Evolutionary conservation across 53 echinoderm and acorn worm species (phyloP), one percentile per base, ranked within the genome.

Genomic region (Luidia sarsii): DNA sequence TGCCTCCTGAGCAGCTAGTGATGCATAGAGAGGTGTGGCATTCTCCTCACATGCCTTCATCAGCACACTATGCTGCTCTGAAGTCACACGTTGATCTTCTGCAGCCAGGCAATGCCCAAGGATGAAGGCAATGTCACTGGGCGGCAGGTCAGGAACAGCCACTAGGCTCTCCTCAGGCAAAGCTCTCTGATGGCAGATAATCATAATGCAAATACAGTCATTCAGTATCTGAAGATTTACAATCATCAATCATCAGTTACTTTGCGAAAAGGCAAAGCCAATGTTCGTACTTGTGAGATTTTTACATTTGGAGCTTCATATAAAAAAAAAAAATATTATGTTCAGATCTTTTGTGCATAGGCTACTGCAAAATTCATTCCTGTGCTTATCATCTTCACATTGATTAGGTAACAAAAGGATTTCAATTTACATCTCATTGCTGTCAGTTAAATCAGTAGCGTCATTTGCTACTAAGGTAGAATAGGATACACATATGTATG

Each of bases 11-110:
- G 79, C 79, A 15, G 73, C 83, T 31, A 95, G 36, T 33, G 61
- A 28, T 20, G 90, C 75, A 66, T 82, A 95, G 15, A 95, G 80
- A 3, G 92, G 92, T 15, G 71, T 57, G 8, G 90, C 80, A 19
- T 77, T 87, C 11, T 81, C 87, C 71, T 85, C 72, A 48, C 89
- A 52, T 0, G 83, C 82, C 46, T 85, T 79, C 80, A 93, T 79
- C 38, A 86, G 63, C 7, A 37, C 68, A 13, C 57, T 48, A 8
- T 52, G 75, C 54, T 95, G 95, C 30, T 87, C 84, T 3, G 84
- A 61, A 0, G 88, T 92, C 13, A 95, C 50, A 2, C 82, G 41
- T 10, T 92, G 81, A 4, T 81, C 68, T 33, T 71, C 65, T 21
- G 25, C 33, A 25, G 75, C 35, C 14, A 95, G 85, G 0, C 67